Percentiles rank a stretch among this genome's conserved stretches.
phyloP scores from a whole-genome alignment of 2,113 vertebrate species.

The Cyanocitta stelleri region DNA sequence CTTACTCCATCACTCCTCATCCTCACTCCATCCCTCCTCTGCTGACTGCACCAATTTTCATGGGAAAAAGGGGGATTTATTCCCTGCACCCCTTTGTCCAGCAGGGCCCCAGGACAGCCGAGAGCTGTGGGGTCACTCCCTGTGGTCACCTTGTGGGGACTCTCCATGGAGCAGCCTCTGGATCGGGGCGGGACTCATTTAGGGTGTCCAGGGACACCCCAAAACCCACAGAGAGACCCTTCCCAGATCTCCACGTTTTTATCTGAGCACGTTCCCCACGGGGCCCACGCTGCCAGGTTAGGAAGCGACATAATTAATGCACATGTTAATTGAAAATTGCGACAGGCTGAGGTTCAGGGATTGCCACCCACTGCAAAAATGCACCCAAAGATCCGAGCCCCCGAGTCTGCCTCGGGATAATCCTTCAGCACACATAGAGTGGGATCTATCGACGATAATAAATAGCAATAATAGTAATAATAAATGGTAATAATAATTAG shows the following conservation, averaged over 20 bases:
- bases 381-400: not conserved
- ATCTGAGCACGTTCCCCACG: not conserved
- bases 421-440: not conserved
- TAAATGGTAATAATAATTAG: not conserved
- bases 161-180: not conserved
- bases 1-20: not conserved
- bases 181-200: rapidly evolving
- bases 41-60: rapidly evolving
- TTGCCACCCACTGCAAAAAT: not conserved
- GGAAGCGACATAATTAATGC: not conserved
- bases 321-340: not conserved
- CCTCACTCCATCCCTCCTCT: not conserved
- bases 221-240: not conserved
- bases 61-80: not conserved
- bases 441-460: no score
- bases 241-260: not conserved
- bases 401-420: not conserved
- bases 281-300: rapidly evolving
- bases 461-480: no score
- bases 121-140: rapidly evolving
- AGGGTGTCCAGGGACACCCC: not conserved
- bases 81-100: not conserved
- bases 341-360: not conserved
- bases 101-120: not conserved
- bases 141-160: no score